These are phyloP conservation scores for Lucilia cuprina DNA, from an alignment of 1,140 invertebrate genomes.

Conservation along the genomic window DNA sequence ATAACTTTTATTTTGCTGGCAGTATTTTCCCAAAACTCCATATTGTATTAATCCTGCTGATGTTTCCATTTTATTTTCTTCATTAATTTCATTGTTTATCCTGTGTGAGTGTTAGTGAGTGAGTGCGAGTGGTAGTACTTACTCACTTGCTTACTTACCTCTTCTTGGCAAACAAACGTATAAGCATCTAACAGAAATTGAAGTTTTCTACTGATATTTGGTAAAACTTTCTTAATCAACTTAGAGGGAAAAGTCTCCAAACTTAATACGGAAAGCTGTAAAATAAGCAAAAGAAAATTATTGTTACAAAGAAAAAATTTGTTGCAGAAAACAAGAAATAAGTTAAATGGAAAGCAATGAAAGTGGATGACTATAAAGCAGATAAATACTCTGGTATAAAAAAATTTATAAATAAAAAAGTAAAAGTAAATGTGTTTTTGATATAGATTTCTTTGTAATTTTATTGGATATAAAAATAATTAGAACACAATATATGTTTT, in stretches of 20 bases:
- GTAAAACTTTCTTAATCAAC: constrained; percentile 51
- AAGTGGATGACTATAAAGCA: not conserved
- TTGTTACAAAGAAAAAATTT: not conserved
- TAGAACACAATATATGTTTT: too few relatives aligned
- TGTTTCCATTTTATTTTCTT: not conserved
- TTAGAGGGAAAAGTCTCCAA: constrained; percentile 58
- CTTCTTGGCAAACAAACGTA: constrained; percentile 53
- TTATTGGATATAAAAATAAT: not conserved
- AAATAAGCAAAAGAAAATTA: not conserved
- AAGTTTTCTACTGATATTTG: constrained; percentile 44
- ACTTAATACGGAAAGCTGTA: constrained; percentile 51
- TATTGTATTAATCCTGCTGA: not conserved
- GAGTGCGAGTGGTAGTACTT: not conserved
- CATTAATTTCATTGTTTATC: not conserved
- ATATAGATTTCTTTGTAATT: not conserved
- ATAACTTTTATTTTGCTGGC: not conserved
- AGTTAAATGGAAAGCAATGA: not conserved
- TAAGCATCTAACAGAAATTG: constrained; percentile 46
- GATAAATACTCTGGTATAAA: not conserved
- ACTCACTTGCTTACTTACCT: constrained; percentile 48
- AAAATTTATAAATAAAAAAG: not conserved
- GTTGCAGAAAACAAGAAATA: constrained; percentile 14
- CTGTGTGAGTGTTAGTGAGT: too few relatives aligned
- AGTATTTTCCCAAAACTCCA: not conserved
- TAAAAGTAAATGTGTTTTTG: not conserved